A percentile compares a stretch with the other conserved stretches of the same genome.
Conservation (phyloP, 1,140 invertebrate genomes). For the Zelostemma sp. region DNA sequence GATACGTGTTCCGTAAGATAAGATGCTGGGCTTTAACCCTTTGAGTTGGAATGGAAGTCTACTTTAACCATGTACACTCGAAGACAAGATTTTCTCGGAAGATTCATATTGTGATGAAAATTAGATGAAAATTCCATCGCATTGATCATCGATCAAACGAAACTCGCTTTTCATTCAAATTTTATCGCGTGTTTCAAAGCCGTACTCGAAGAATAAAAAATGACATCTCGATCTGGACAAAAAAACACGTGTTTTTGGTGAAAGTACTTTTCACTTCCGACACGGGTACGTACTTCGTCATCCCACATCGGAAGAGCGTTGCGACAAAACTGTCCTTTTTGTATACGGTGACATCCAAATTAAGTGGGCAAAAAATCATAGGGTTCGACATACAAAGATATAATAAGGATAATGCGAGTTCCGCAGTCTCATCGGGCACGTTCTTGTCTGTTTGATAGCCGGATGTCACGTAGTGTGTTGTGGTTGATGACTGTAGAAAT, state of each 20-base stretch:
- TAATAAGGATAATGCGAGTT: neutral
- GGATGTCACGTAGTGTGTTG: constrained; percentile 54
- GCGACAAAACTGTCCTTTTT: constrained; percentile 7
- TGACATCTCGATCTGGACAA: no score
- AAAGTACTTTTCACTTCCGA: constrained; percentile 5
- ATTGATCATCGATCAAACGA: no score
- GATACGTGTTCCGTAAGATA: neutral
- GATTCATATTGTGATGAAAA: no score
- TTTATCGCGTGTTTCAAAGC: no score
- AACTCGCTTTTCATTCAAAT: no score
- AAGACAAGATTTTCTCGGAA: no score
- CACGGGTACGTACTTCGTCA: neutral
- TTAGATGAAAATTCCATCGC: no score
- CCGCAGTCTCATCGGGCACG: constrained; percentile 2
- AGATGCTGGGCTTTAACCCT: neutral
- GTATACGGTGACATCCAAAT: constrained; percentile 8
- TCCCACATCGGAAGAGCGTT: constrained; percentile 1
- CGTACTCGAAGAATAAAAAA: no score
- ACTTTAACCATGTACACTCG: no score
- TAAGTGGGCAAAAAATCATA: neutral
- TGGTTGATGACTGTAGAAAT: constrained; percentile 31
- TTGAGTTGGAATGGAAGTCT: no score
- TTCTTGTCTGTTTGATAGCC: constrained; percentile 26
- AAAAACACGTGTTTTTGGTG: neutral
- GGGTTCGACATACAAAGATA: neutral